Base-by-base conservation (phyloP, 2,797 vertebrate species). In the Sebastolobus altivelis region DNA sequence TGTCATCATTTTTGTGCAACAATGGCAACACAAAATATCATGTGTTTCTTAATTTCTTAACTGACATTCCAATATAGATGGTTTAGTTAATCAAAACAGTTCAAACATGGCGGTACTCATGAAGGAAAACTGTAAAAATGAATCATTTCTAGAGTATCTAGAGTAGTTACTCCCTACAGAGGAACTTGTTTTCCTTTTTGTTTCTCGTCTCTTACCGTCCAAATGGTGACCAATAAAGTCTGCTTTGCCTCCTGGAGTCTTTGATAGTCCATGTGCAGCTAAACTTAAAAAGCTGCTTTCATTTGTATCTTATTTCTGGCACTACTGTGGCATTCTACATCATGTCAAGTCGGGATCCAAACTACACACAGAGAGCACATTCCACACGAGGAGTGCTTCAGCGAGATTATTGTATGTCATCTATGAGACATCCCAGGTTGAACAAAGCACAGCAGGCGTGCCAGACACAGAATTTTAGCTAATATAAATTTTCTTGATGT, bases 331-430 rank as follows among this genome's bases (percentile, higher is more conserved):
- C 52, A 67, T 69, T 52, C 66, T 83, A 77, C 54, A 84, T 86
- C 75, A 75, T 81, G 77, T 86, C 77, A 83, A 75, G 25, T 65
- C 16, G 4, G 7, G 54, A 56, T 90, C 81, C 81, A 87, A 88
- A 84, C 79, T 83, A 79, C 83, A 84, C 70, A 75, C 27, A 68
- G 6, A 54, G 37, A 84, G 40, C 27, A 77, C 77, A 78, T 82
- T 80, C 80, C 71, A 80, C 70, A 68, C 18, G 52, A 66, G 74
- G 77, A 82, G 79, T 73, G 66, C 70, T 75, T 78, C 63, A 66
- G 20, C 6, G 3, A 65, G 67, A 67, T 82, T 69, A 62, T 65
- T 80, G 40, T 38, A 65, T 79, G 76, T 84, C 81, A 82, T 78
- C 55, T 65, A 35, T 54, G 75, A 87, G 80, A 87, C 78, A 61